These are phyloP conservation scores for Paracanthobrama guichenoti DNA, from an alignment of 2,113 vertebrate genomes.

Conservation along the genomic window DNA sequence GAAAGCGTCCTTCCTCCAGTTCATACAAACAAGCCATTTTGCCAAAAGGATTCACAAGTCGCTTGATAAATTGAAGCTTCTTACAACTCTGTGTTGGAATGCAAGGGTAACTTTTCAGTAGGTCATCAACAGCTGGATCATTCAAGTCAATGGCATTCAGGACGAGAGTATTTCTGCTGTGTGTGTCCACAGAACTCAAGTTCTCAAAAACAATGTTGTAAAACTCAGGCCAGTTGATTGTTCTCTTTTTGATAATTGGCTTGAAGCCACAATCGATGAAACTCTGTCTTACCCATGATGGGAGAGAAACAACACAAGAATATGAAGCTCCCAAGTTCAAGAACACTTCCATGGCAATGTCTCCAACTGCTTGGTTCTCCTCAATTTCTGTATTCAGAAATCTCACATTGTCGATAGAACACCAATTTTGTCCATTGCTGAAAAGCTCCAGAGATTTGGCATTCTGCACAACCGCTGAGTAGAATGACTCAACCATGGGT, in stretches of 20 bases:
- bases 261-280: slow-evolving; percentile 65
- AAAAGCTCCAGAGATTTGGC: slow-evolving; percentile 71
- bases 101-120: slow-evolving; percentile 72
- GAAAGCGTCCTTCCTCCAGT: slow-evolving; percentile 71
- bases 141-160: slow-evolving; percentile 78
- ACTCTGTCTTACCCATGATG: slow-evolving; percentile 70
- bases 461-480: slow-evolving; percentile 66
- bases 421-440: slow-evolving; percentile 77
- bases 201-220: slow-evolving; percentile 77
- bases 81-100: slow-evolving; percentile 71
- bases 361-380: slow-evolving; percentile 62
- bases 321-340: slow-evolving; percentile 61
- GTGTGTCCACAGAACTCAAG: slow-evolving; percentile 66
- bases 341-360: slow-evolving; percentile 69
- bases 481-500: slow-evolving; percentile 78
- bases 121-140: slow-evolving; percentile 64
- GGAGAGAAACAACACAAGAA: slow-evolving; percentile 72
- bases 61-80: slow-evolving; percentile 72
- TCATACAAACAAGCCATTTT: slow-evolving; percentile 74
- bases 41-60: slow-evolving; percentile 77
- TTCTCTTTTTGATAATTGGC: slow-evolving; percentile 64
- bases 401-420: slow-evolving; percentile 69
- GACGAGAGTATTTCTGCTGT: slow-evolving; percentile 72
- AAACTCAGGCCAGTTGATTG: slow-evolving; percentile 76
- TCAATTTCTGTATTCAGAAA: slow-evolving; percentile 75